phyloP scores from a whole-genome alignment of 2,888 invertebrate genomes.

The Chalcosyrphus nemorum region DNA sequence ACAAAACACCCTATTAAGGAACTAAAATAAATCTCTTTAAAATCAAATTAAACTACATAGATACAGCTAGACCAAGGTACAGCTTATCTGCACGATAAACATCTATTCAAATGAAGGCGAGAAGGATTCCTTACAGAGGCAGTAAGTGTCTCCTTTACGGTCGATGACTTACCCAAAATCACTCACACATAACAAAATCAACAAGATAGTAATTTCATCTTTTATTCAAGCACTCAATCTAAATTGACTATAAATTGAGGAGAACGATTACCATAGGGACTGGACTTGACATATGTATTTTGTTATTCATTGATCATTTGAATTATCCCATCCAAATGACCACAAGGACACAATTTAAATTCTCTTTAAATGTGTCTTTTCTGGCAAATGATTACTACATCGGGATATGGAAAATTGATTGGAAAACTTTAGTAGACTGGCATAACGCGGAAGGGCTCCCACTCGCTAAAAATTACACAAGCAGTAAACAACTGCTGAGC shows the following conservation, averaged over 20 bases:
- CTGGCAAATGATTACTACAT: too few relatives aligned
- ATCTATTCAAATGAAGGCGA: background rate
- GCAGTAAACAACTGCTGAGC: too few relatives aligned
- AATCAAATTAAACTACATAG: background rate
- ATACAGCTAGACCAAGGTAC: background rate
- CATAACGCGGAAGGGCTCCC: too few relatives aligned
- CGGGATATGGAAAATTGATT: too few relatives aligned
- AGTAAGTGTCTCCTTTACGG: background rate
- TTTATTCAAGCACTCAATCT: constrained; percentile 4
- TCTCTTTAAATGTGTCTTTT: too few relatives aligned
- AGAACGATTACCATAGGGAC: background rate
- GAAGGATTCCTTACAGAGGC: background rate
- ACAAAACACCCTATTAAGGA: too few relatives aligned
- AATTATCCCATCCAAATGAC: background rate
- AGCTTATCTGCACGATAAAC: background rate
- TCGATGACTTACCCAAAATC: background rate
- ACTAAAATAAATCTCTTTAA: background rate
- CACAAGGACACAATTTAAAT: background rate
- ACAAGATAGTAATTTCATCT: background rate
- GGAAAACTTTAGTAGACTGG: too few relatives aligned
- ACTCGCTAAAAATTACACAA: too few relatives aligned
- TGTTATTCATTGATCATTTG: background rate
- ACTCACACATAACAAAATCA: background rate
- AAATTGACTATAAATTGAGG: background rate
- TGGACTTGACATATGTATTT: background rate